Base-by-base conservation (phyloP, 2,888 invertebrate species). In the Steinernema scapterisci region DNA sequence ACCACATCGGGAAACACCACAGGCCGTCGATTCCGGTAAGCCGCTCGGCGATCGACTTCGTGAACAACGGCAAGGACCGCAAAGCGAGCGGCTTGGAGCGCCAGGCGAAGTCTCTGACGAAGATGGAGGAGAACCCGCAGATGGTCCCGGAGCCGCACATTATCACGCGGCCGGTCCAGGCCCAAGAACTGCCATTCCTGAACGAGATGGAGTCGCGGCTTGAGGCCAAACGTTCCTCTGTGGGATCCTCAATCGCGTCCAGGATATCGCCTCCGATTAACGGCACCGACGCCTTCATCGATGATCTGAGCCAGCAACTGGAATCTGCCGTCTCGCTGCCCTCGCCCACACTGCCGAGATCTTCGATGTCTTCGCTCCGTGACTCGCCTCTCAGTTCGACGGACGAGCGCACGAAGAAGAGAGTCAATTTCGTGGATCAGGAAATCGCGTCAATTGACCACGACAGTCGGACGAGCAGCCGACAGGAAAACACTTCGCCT, bases 351-450 rank as follows among this genome's bases (percentile, higher is more conserved):
- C 38, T 63, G 31, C 63, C 63, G 3, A 25, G 63, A 31, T 63
- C 63, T 27, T 63, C 63, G 7, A 2, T 63, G 1, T 63, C 63
- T 1, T 63, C 63, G 27, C 38, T 63, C 3, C 63, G 63, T 16
- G 63, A 63, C 19, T 63, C 63, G 1, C 63, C 63, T 31, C 63
- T 31, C 27, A 63, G 63, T 31, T 79, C 82, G 1, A 78, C 75
- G 31, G 81, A 73, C 72, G 79, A 75, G 73, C 78, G 44, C 43
- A 31, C 45, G 45, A 83, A 73, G 76, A 83, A 79, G 71, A 70
- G 77, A 19, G 83, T 83, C 16, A 82, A 82, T 63, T 83, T 83
- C 63, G 79, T 74, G 19, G 82, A 82, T 56, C 76, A 77, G 23
- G 56, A 73, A 16, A 25, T 45, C 25, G n/a, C n/a, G n/a, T n/a